phyloP scores from a whole-genome alignment of 1,140 invertebrate species.

The Drosophila littoralis region DNA sequence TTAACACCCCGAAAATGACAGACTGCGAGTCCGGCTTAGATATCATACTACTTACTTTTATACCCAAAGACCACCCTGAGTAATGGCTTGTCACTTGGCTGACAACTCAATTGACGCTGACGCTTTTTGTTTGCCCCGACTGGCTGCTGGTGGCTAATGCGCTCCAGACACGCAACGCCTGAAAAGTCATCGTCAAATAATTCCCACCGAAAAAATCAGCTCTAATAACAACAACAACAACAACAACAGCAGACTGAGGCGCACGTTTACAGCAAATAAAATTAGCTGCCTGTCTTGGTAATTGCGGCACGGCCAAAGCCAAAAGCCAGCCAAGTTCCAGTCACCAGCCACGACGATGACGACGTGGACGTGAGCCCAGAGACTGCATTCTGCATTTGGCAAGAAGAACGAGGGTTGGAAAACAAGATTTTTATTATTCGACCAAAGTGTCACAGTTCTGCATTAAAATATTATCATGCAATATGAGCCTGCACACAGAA shows the following conservation, averaged over 20 bases:
- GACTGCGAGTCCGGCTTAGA: not conserved
- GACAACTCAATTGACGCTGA: conserved; percentile 68
- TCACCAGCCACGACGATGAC: conserved; percentile 40
- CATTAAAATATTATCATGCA: not conserved
- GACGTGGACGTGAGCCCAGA: conserved; percentile 14
- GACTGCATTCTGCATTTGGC: conserved; percentile 38
- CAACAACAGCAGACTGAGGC: conserved; percentile 47
- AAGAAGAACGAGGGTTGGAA: conserved; percentile 32
- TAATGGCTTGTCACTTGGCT: conserved; percentile 56
- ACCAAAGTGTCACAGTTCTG: not conserved
- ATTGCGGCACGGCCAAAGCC: conserved; percentile 63
- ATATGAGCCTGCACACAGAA: not conserved
- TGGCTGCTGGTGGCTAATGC: conserved; percentile 50
- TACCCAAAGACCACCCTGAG: conserved; percentile 52
- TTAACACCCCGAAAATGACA: conserved; percentile 23
- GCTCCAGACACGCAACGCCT: conserved; percentile 61
- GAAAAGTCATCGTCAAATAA: conserved; percentile 58
- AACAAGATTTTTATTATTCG: not conserved
- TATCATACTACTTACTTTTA: not conserved
- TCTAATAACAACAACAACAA: conserved; percentile 28
- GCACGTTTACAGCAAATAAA: conserved; percentile 79
- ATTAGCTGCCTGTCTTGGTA: conserved; percentile 79
- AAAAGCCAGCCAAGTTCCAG: conserved; percentile 45
- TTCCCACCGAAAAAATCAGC: conserved; percentile 58
- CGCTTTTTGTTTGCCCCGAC: conserved; percentile 25